Evolutionary conservation across 2,888 invertebrate genomes (phyloP), one percentile per base, ranked within the genome.

Genomic region (Hypercompe scribonia): DNA sequence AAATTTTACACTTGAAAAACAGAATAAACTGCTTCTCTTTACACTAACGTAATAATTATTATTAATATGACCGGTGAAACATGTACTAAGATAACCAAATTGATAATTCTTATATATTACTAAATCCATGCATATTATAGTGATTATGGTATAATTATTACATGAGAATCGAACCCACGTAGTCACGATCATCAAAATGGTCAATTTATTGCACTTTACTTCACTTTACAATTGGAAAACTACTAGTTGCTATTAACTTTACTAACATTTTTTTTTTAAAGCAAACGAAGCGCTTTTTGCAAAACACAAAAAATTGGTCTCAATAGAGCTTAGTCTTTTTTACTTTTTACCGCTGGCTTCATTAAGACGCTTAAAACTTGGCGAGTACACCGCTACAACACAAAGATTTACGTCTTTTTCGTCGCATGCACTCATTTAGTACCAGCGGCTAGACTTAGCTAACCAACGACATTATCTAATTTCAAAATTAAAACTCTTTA

Each of bases 321-420:
- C 67, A 33, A 66, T 71, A 64, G 34, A 46, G 76, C 50, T 58
- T 24, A 36, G 65, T 65, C 79, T 81, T 80, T 80, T 64, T 50
- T 63, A 68, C 77, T 80, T 82, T 84, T 83, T 81, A 73, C 74
- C 73, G 71, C 71, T 68, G 65, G 79, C 82, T 86, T 86, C 85
- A 84, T 88, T 87, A 90, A 88, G 86, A 89, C 78, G 78, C 78
- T 86, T 84, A 84, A 87, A 86, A 86, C 85, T 82, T 76, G 79
- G 69, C 76, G 71, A 71, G 72, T 65, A 71, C 72, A 65, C 34
- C 65, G 63, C 66, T 76, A 71, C 71, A 70, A 79, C 75, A 86
- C 86, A 84, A 85, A 81, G 67, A 15, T 78, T 65, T 68, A 64
- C 73, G 58, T 75, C 67, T 80, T 81, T 83, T 81, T 81, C 67